A percentile compares a stretch with the other conserved stretches of the same genome.
phyloP scores from a whole-genome alignment of 2,113 vertebrate species.

The Nesospiza acunhae region DNA sequence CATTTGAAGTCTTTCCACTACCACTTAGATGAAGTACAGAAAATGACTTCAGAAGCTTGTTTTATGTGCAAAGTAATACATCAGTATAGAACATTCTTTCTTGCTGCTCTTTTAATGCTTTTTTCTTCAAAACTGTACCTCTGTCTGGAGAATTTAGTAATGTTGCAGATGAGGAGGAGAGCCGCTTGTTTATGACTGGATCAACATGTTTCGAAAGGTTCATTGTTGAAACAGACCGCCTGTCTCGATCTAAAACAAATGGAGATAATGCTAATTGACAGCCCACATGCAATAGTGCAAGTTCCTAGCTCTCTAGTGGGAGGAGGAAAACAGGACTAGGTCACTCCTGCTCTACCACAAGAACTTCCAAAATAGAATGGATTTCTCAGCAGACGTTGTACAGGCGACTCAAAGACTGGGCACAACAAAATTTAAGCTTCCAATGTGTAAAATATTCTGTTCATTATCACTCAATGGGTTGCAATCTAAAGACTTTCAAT shows the following conservation, averaged over 20 bases:
- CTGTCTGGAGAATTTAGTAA: slow-evolving; percentile 96
- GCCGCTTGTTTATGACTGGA: slow-evolving; percentile 96
- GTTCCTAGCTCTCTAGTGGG: slow-evolving; percentile 57
- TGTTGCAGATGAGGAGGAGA: slow-evolving; percentile 95
- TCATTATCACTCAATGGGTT: neutral
- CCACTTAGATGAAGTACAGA: slow-evolving; percentile 71
- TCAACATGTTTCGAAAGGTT: slow-evolving; percentile 97
- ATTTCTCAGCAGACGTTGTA: slow-evolving; percentile 52
- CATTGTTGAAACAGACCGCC: slow-evolving; percentile 95
- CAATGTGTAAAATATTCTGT: neutral
- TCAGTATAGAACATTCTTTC: slow-evolving; percentile 66
- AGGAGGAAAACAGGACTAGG: slow-evolving; percentile 55
- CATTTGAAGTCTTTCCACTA: slow-evolving; percentile 72
- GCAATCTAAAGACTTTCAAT: neutral
- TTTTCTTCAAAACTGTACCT: slow-evolving; percentile 85
- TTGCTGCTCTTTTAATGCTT: slow-evolving; percentile 6
- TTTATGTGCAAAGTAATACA: slow-evolving; percentile 68
- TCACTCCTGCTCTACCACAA: slow-evolving; percentile 65
- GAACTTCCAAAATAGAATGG: slow-evolving; percentile 59
- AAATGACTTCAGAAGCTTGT: slow-evolving; percentile 75
- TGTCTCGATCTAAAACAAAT: slow-evolving; percentile 90
- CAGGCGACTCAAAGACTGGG: slow-evolving; percentile 74
- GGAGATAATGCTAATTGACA: slow-evolving; percentile 80
- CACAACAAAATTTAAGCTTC: slow-evolving; percentile 42
- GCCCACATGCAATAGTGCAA: slow-evolving; percentile 71